These are phyloP conservation scores for Chaetura pelagica DNA, from an alignment of 2,113 vertebrate genomes.

Conservation along the genomic window DNA sequence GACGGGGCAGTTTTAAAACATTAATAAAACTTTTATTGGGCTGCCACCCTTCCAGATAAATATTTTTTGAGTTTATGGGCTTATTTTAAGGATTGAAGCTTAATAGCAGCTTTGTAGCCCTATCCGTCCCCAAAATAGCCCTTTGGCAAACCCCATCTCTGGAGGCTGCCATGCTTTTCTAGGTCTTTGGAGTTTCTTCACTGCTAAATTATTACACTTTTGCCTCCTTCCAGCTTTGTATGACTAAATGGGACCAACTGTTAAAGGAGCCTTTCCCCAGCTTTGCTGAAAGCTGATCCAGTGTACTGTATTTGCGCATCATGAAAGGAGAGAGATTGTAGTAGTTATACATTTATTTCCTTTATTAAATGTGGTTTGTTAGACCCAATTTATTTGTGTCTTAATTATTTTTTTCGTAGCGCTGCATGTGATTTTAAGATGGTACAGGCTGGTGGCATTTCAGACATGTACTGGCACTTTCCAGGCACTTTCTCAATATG, in stretches of 20 bases:
- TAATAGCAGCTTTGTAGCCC: constrained; percentile 76
- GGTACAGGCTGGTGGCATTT: background rate
- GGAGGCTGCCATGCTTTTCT: constrained; percentile 41
- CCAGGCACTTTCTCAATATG: background rate
- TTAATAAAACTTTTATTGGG: constrained; percentile 80
- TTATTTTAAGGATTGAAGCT: constrained; percentile 72
- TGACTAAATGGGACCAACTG: background rate
- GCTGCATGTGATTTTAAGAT: background rate
- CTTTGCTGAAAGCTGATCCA: background rate
- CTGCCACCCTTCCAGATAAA: constrained; percentile 82
- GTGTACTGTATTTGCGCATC: background rate
- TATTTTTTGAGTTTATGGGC: constrained; percentile 78
- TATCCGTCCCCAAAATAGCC: constrained; percentile 51
- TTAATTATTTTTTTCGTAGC: background rate
- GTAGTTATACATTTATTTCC: background rate
- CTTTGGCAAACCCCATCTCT: constrained; percentile 54
- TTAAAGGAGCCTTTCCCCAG: background rate
- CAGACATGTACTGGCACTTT: background rate
- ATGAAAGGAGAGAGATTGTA: background rate
- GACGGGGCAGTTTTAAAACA: constrained; percentile 74
- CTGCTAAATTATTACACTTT: constrained; percentile 50
- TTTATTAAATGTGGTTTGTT: background rate
- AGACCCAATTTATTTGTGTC: background rate
- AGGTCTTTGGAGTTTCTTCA: constrained; percentile 48
- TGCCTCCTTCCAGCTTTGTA: constrained; percentile 5